These are phyloP conservation scores for Apostichopus parvimensis DNA, from an alignment of 35 echinoderm and acorn worm genomes.

Conservation along the genomic window DNA sequence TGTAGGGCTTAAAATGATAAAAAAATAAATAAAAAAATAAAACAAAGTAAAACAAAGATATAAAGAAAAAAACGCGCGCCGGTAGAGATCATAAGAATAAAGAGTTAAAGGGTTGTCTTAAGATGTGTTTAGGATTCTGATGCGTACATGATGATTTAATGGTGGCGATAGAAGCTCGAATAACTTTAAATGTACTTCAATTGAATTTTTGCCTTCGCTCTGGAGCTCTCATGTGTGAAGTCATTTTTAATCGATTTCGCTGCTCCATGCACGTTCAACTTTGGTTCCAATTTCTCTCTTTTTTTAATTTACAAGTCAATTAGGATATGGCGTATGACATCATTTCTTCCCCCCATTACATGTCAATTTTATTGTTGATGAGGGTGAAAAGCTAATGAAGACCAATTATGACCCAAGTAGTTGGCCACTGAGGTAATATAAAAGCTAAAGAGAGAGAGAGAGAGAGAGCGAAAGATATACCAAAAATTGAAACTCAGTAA, in stretches of 20 bases:
- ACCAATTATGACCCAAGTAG: neutral
- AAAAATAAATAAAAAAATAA: too few species aligned
- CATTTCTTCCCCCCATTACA: neutral
- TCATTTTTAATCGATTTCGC: conserved; percentile 6
- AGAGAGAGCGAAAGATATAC: too few species aligned
- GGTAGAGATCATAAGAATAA: neutral
- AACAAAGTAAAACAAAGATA: too few species aligned
- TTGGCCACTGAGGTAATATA: neutral
- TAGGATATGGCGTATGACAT: neutral
- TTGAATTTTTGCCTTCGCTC: neutral
- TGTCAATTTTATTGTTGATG: neutral
- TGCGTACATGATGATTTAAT: conserved; percentile 10
- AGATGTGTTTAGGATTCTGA: neutral
- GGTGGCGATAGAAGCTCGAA: neutral
- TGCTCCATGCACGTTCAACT: neutral
- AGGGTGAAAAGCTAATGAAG: neutral
- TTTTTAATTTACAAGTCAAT: conserved; percentile 16
- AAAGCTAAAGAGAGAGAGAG: too few species aligned
- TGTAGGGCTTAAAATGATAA: too few species aligned
- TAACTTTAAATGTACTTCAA: neutral
- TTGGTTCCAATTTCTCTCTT: neutral
- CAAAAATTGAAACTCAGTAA: too few species aligned
- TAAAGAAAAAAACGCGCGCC: neutral
- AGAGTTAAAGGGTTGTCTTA: neutral
- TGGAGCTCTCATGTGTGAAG: neutral